These are phyloP conservation scores for Mizuhopecten yessoensis DNA, from an alignment of 1,140 invertebrate species.

Conservation along the genomic window DNA sequence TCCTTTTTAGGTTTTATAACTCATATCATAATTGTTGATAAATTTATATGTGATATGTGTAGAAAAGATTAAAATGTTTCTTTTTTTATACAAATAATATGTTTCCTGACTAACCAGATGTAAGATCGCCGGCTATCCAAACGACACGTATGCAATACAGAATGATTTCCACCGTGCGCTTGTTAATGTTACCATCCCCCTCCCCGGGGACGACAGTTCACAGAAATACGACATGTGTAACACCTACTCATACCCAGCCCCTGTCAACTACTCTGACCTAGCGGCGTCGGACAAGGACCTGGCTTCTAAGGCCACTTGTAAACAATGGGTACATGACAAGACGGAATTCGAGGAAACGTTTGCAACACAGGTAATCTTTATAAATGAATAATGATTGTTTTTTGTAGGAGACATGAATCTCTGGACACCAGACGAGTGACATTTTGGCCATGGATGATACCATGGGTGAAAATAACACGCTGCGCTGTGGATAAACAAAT, in stretches of 20 bases:
- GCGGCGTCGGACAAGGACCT: not conserved
- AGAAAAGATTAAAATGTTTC: too few relatives aligned
- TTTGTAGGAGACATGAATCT: too few relatives aligned
- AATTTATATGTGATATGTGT: too few relatives aligned
- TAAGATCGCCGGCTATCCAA: constrained; percentile 40
- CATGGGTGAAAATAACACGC: too few relatives aligned
- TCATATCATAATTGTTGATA: too few relatives aligned
- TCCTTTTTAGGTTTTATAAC: too few relatives aligned
- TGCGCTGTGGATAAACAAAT: too few relatives aligned
- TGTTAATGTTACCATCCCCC: constrained; percentile 49
- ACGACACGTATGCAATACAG: constrained; percentile 48
- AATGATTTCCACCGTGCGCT: not conserved
- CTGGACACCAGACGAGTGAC: too few relatives aligned
- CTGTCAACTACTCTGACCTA: not conserved
- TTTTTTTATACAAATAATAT: too few relatives aligned
- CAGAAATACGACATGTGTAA: constrained; percentile 42
- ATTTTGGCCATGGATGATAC: too few relatives aligned
- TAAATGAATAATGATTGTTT: too few relatives aligned
- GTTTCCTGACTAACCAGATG: not conserved
- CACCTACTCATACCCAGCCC: not conserved
- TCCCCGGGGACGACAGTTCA: not conserved
- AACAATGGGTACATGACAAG: constrained; percentile 62
- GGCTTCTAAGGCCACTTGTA: constrained; percentile 47
- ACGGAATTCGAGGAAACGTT: constrained; percentile 53
- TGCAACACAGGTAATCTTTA: constrained; percentile 49